A percentile compares a stretch with the other conserved stretches of the same genome.
These are phyloP conservation scores for Promerops cafer DNA, from an alignment of 2,113 vertebrate species.

Conservation along the genomic window DNA sequence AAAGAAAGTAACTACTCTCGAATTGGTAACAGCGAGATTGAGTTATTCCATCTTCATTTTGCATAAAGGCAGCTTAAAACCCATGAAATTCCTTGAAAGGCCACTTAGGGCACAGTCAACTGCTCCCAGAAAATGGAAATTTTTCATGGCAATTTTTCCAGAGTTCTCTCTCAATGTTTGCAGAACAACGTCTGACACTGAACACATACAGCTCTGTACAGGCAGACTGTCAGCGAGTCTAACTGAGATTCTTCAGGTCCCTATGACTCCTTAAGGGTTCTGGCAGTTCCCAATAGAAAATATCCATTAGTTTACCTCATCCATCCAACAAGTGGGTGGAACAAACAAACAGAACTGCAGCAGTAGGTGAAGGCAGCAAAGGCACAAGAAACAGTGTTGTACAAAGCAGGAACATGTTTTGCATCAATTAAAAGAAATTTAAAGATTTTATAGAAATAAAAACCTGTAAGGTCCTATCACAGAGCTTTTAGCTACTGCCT, in stretches of 20 bases:
- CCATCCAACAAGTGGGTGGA: background rate
- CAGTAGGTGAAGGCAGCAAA: background rate
- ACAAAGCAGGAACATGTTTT: background rate
- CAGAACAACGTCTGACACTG: fast-evolving
- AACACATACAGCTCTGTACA: fast-evolving
- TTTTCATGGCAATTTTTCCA: background rate
- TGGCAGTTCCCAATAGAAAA: background rate
- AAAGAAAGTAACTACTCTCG: background rate
- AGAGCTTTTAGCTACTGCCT: background rate
- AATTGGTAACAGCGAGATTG: fast-evolving
- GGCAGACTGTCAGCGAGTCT: background rate
- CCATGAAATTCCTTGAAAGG: background rate
- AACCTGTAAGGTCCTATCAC: background rate
- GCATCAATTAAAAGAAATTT: background rate
- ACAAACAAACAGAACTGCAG: background rate
- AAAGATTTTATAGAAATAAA: background rate
- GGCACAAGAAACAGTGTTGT: background rate
- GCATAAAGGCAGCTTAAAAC: background rate
- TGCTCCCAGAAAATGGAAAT: background rate
- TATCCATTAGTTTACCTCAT: background rate
- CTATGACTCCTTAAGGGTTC: fast-evolving
- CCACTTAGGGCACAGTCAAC: fast-evolving
- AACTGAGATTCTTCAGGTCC: background rate
- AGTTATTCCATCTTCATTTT: background rate
- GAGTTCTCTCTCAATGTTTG: background rate